Conservation (phyloP, 35 echinoderm and acorn worm genomes). For the Hemicentrotus pulcherrimus region DNA sequence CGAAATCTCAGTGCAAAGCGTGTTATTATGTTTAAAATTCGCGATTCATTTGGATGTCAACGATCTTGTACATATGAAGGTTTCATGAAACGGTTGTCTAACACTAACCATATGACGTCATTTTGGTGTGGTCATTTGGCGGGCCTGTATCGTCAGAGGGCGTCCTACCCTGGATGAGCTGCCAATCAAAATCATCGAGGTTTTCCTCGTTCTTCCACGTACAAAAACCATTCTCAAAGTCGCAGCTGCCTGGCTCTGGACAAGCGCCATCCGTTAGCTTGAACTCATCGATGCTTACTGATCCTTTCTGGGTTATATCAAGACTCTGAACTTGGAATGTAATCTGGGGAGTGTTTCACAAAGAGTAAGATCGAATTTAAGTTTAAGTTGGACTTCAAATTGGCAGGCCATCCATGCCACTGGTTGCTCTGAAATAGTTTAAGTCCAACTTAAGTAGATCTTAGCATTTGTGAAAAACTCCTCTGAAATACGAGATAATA, state of each 20-base stretch:
- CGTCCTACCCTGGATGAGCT: conserved; percentile 68
- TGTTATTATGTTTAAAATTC: background rate
- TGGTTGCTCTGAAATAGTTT: too few relatives aligned
- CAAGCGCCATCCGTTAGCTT: conserved; percentile 51
- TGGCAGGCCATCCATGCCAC: too few relatives aligned
- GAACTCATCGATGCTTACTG: conserved; percentile 87
- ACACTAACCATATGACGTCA: conserved; percentile 70
- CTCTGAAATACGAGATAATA: too few relatives aligned
- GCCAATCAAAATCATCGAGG: conserved; percentile 88
- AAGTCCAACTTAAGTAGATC: too few relatives aligned
- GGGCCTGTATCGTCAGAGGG: conserved; percentile 84
- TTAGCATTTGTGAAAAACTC: too few relatives aligned
- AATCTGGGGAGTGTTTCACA: too few relatives aligned
- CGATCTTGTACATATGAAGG: too few relatives aligned
- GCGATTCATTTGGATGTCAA: background rate
- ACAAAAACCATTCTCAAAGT: conserved; percentile 88
- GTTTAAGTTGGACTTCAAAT: too few relatives aligned
- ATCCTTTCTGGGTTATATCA: background rate
- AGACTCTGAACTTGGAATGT: background rate
- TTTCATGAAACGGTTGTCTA: too few relatives aligned
- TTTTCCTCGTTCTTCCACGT: conserved; percentile 71
- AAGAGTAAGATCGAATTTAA: too few relatives aligned
- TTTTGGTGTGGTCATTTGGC: conserved; percentile 74
- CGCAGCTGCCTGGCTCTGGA: conserved; percentile 63
- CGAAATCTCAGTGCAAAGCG: background rate